Percentiles rank a stretch among this genome's conserved stretches.
Conservation (phyloP, 2,113 vertebrate species). For the Tyto alba region DNA sequence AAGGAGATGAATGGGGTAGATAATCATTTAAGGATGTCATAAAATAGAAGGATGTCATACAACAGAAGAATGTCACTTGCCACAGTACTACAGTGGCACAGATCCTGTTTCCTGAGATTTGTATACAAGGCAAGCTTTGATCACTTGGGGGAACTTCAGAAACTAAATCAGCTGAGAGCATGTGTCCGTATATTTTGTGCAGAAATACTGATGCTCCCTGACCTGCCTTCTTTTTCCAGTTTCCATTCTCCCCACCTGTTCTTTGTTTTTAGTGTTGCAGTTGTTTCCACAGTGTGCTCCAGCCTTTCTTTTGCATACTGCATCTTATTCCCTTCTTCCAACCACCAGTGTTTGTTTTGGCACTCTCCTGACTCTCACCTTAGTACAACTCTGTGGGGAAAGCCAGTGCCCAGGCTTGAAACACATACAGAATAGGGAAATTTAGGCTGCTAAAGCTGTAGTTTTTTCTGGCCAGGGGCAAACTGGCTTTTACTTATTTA, state of each 20-base stretch:
- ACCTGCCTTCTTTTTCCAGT: background rate
- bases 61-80: background rate
- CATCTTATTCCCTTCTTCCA: background rate
- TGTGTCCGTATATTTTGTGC: background rate
- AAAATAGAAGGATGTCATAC: background rate
- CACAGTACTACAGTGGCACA: background rate
- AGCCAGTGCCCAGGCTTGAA: background rate
- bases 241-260: background rate
- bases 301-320: background rate
- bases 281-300: rapidly evolving
- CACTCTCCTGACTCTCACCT: background rate
- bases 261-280: background rate
- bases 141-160: background rate
- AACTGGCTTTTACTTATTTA: background rate
- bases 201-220: background rate
- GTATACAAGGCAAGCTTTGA: background rate
- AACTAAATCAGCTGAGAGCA: background rate
- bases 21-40: background rate
- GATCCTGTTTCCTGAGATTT: background rate
- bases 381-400: background rate
- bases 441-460: background rate
- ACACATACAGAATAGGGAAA: background rate
- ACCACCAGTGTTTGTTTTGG: rapidly evolving
- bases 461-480: background rate
- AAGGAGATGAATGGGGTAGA: background rate